These are phyloP conservation scores for Tachuris rubrigastra DNA, from an alignment of 2,113 vertebrate species.

Conservation along the genomic window DNA sequence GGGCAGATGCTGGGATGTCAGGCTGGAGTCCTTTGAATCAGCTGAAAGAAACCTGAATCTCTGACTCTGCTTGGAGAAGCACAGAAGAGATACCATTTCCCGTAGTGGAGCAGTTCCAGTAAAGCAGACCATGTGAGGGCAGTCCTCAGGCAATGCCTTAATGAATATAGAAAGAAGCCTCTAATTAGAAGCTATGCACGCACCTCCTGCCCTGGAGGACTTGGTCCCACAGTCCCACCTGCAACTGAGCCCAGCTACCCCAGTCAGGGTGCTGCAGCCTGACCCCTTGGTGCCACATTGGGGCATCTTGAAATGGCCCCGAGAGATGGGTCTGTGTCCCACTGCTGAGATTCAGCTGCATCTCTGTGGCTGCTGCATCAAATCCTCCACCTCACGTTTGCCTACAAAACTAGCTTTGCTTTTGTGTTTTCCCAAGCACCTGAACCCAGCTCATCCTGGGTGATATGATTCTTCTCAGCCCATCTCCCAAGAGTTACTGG, in stretches of 20 bases:
- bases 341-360: not conserved
- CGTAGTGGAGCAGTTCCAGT: not conserved
- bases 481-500: not conserved
- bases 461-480: accelerated
- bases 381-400: not conserved
- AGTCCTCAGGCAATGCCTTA: not conserved
- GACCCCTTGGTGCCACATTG: not conserved
- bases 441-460: not conserved
- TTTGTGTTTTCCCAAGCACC: not conserved
- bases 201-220: not conserved
- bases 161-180: not conserved
- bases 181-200: not conserved
- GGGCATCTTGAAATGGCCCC: not conserved
- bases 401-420: not conserved
- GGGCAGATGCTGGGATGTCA: accelerated
- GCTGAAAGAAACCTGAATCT: not conserved
- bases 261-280: not conserved
- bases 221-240: not conserved
- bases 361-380: not conserved
- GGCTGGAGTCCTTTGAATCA: not conserved
- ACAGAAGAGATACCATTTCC: not conserved
- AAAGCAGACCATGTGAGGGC: not conserved
- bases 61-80: not conserved
- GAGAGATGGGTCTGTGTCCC: not conserved
- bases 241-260: not conserved